Evolutionary conservation across 2,888 invertebrate genomes (phyloP).

Genomic region (Sesia bembeciformis): DNA sequence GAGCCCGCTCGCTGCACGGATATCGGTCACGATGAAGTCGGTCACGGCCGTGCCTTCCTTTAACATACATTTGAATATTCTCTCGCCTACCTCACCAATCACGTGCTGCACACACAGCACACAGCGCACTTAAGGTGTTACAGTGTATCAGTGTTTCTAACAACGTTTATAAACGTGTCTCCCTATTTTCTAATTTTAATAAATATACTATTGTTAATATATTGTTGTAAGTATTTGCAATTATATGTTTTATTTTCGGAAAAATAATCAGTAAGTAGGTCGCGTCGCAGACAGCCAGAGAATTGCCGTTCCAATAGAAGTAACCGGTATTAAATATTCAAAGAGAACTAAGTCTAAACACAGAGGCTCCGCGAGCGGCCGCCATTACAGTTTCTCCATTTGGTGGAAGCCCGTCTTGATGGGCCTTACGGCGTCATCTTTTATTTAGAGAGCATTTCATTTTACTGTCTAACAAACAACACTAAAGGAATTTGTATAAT

Average conservation of each 20-base stretch:
- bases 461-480: conserved; percentile 15
- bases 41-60: conserved; percentile 45
- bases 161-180: too few relatives aligned
- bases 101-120: too few relatives aligned
- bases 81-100: background rate
- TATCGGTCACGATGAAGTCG: conserved; percentile 48
- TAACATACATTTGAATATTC: conserved; percentile 27
- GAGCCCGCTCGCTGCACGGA: conserved; percentile 23
- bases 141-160: too few relatives aligned
- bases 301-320: conserved; percentile 11
- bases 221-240: too few relatives aligned
- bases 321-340: conserved; percentile 47
- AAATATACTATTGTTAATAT: too few relatives aligned
- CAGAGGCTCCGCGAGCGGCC: conserved; percentile 22
- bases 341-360: conserved; percentile 35
- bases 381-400: conserved; percentile 34
- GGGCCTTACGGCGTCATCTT: conserved; percentile 32
- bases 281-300: background rate
- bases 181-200: too few relatives aligned
- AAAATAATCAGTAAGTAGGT: too few relatives aligned
- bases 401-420: conserved; percentile 14
- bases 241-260: too few relatives aligned
- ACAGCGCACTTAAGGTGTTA: too few relatives aligned
- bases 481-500: too few relatives aligned
- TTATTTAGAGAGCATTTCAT: conserved; percentile 43